Percentiles rank a stretch among this genome's conserved stretches.
Conservation (phyloP, 2,888 invertebrate species). For the Junonia oenone region DNA sequence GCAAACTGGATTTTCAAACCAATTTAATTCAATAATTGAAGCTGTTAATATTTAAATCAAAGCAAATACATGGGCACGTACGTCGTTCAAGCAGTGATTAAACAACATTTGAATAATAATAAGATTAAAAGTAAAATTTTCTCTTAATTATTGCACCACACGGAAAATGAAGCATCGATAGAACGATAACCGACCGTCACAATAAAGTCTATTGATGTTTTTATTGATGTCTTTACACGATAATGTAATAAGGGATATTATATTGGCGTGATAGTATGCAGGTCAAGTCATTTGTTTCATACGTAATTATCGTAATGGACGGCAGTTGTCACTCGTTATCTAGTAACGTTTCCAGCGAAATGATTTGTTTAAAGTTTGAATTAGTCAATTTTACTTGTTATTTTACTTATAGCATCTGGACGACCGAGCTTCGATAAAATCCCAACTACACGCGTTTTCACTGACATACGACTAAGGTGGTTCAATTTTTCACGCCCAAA, state of each 20-base stretch:
- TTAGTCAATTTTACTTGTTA: not conserved
- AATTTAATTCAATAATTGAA: no score
- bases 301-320: constrained; percentile 8
- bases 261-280: constrained; percentile 31
- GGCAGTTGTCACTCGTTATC: not conserved
- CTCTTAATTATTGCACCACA: not conserved
- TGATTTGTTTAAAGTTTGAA: not conserved
- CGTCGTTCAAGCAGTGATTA: no score
- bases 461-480: no score
- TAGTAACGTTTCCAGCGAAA: not conserved
- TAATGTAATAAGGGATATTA: constrained; percentile 37
- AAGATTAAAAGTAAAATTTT: not conserved
- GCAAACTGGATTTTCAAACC: no score
- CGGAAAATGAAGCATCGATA: constrained; percentile 39
- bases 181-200: constrained; percentile 54
- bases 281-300: constrained; percentile 27
- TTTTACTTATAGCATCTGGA: no score
- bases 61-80: no score
- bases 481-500: no score
- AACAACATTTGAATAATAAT: no score
- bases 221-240: constrained; percentile 43
- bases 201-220: constrained; percentile 48
- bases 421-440: no score
- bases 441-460: no score
- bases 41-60: no score